Evolutionary conservation across 2,113 vertebrate genomes (phyloP), one percentile per base, ranked within the genome.

Genomic region (Cebidichthys violaceus): DNA sequence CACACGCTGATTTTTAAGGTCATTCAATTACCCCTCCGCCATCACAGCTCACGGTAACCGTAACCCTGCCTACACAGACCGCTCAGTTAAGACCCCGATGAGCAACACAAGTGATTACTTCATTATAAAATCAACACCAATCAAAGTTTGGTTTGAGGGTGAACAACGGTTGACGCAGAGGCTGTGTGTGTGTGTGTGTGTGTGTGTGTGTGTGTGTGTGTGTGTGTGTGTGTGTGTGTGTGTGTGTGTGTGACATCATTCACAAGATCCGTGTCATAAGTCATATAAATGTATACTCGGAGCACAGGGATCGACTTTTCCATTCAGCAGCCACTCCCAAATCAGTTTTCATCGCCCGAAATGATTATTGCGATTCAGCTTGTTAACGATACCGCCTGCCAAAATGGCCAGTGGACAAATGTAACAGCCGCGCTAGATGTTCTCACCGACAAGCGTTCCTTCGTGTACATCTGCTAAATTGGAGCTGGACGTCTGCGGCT

Each of bases 1-100:
- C 85, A 83, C 86, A 80, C n/a, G 20, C 20, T 90, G 77, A 88
- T 87, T 90, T 82, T 90, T 81, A 77, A 86, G 82, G 85, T 88
- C 83, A 80, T 85, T 86, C 50, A 90, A 81, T 91, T 88, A 91
- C 83, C 85, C 84, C 81, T 69, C 77, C 79, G 64, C 57, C 66
- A 47, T 71, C 75, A 62, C 41, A 62, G 71, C 75, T 76, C 71
- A 61, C 54, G 35, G 71, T 80, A 70, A 88, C 72, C 68, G 81
- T 70, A 84, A 78, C 47, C 65, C 45, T 24, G 37, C 45, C 78
- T 29, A 35, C 75, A 61, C 75, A 57, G 50, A 75, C 10, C 45
- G 37, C 27, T 64, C 20, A 50, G 22, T 68, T 65, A 62, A 67
- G 14, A 54, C 31, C 29, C 50, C 70, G 66, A 85, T 80, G 76